Conservation (phyloP, 2,113 vertebrate genomes). For the Ibidorhyncha struthersii region DNA sequence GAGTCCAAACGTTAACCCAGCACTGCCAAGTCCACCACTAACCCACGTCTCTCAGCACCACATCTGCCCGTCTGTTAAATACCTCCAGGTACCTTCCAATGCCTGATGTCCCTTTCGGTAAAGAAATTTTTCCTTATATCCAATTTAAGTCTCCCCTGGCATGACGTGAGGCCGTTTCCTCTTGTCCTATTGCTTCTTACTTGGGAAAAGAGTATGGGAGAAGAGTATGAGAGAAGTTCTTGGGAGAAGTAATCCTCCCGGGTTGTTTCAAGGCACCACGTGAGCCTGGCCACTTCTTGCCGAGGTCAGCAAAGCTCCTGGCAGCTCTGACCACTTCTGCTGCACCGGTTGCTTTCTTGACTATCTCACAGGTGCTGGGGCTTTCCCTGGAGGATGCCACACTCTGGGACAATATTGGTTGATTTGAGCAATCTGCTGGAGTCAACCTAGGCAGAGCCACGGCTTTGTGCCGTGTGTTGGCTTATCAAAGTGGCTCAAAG, state of each 20-base stretch:
- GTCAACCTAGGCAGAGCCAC: background rate
- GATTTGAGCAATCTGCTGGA: background rate
- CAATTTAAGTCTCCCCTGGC: background rate
- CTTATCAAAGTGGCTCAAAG: background rate
- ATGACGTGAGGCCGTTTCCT: background rate
- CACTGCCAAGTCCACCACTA: background rate
- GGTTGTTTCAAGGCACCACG: background rate
- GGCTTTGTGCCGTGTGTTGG: background rate
- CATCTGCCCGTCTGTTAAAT: background rate
- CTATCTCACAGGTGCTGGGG: background rate
- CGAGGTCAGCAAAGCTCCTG: fast-evolving
- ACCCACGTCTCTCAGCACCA: background rate
- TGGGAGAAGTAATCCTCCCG: background rate
- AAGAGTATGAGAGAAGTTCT: background rate
- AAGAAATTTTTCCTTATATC: background rate
- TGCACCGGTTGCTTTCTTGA: background rate
- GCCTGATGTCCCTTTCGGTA: background rate
- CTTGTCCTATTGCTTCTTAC: background rate
- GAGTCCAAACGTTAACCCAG: background rate
- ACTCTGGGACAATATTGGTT: background rate
- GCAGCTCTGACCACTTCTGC: background rate
- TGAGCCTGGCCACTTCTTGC: background rate
- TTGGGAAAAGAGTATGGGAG: background rate
- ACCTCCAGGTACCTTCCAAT: background rate
- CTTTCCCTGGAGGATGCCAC: background rate